phyloP scores from a whole-genome alignment of 2,888 invertebrate species.

The Mongoloraphidia duomilia region DNA sequence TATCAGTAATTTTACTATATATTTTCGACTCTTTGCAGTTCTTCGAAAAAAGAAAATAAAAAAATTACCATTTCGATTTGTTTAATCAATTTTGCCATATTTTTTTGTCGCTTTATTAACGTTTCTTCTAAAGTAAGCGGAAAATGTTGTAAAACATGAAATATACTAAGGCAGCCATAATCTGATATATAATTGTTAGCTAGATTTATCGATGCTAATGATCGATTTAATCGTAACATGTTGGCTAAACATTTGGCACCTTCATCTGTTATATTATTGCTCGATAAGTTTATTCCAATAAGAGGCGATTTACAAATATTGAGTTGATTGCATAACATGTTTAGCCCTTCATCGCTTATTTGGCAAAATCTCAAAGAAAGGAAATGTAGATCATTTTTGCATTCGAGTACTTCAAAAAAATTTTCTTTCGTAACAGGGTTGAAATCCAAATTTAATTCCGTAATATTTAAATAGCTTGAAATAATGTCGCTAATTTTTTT shows the following conservation, averaged over 20 bases:
- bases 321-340: constrained; percentile 16
- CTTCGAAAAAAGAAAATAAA: background rate
- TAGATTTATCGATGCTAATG: constrained; percentile 20
- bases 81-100: constrained; percentile 9
- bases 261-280: constrained; percentile 24
- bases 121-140: constrained; percentile 24
- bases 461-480: constrained; percentile 14
- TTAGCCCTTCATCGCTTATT: background rate
- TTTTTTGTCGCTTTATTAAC: constrained; percentile 16
- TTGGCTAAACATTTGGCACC: constrained; percentile 22
- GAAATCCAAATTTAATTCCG: constrained; percentile 24
- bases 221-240: constrained; percentile 24
- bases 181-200: constrained; percentile 23
- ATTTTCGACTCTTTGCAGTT: too few species aligned
- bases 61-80: constrained; percentile 11
- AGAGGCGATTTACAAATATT: constrained; percentile 17
- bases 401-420: constrained; percentile 21
- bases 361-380: background rate
- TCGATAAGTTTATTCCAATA: constrained; percentile 24
- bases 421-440: constrained; percentile 25
- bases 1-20: too few species aligned
- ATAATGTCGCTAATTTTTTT: too few species aligned
- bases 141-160: constrained; percentile 20
- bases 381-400: constrained; percentile 1
- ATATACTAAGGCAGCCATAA: constrained; percentile 15